Evolutionary conservation across 1,140 invertebrate species (phyloP).

Genomic region (Drosophila setifemur): DNA sequence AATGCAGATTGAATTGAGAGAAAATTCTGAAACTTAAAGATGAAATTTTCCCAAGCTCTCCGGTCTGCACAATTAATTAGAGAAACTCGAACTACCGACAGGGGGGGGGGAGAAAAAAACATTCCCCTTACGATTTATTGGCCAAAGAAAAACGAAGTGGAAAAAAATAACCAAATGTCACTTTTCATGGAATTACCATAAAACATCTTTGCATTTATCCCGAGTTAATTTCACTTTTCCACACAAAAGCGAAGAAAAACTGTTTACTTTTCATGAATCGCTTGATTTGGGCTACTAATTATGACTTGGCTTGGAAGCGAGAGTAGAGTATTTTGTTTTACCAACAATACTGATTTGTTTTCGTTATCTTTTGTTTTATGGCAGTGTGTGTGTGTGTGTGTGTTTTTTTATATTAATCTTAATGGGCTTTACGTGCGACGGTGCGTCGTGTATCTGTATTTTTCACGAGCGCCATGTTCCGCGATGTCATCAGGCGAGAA

Average conservation of each 20-base stretch:
- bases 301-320: conserved; percentile 31
- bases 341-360: conserved; percentile 1
- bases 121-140: conserved; percentile 36
- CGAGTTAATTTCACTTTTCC: conserved; percentile 68
- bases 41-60: neutral
- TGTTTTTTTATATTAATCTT: conserved; percentile 66
- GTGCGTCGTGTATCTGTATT: conserved; percentile 21
- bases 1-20: neutral
- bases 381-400: too few relatives aligned
- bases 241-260: conserved; percentile 71
- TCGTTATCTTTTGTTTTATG: conserved; percentile 31
- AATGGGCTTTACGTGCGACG: conserved; percentile 66
- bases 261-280: conserved; percentile 52
- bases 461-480: conserved; percentile 19
- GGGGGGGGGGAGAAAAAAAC: too few relatives aligned
- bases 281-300: conserved; percentile 70
- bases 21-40: neutral
- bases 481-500: conserved; percentile 72
- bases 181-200: conserved; percentile 61
- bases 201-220: conserved; percentile 26
- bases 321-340: conserved; percentile 33
- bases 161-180: conserved; percentile 41
- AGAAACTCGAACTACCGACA: conserved; percentile 32
- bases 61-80: conserved; percentile 29
- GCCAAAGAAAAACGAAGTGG: conserved; percentile 1